Evolutionary conservation across 1,140 invertebrate genomes (phyloP).

Genomic region (Portunus trituberculatus): DNA sequence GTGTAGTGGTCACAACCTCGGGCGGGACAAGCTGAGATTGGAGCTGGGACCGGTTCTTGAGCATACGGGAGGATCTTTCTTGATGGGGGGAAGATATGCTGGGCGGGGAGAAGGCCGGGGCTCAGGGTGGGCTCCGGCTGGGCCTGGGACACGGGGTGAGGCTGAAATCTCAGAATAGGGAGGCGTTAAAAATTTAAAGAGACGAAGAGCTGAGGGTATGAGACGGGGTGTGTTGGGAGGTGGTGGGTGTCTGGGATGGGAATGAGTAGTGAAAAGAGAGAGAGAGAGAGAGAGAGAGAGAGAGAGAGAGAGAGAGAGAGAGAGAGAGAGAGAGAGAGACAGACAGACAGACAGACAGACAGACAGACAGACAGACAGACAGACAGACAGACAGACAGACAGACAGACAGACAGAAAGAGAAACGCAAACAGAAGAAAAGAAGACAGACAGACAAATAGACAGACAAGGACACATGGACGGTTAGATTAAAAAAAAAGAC

Average conservation of each 20-base stretch:
- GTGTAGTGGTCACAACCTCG: not conserved
- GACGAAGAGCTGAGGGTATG: not conserved
- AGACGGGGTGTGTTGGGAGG: no score
- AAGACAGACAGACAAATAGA: no score
- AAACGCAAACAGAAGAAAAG: no score
- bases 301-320: not conserved
- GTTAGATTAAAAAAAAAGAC: no score
- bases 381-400: no score
- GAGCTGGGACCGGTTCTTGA: not conserved
- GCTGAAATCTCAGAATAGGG: not conserved
- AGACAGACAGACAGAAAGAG: no score
- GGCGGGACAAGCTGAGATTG: constrained; percentile 4
- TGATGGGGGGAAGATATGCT: constrained; percentile 20
- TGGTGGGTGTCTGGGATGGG: no score
- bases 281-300: not conserved
- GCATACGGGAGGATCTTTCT: not conserved
- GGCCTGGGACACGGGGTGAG: not conserved
- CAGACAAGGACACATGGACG: no score
- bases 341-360: no score
- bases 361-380: no score
- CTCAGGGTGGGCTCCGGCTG: no score
- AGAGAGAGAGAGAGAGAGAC: no score
- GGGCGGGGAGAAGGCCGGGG: not conserved
- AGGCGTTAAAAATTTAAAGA: constrained; percentile 23
- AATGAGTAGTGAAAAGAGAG: not conserved